Base-by-base conservation (phyloP, 2,888 invertebrate genomes). In the Gnatocerus cornutus region DNA sequence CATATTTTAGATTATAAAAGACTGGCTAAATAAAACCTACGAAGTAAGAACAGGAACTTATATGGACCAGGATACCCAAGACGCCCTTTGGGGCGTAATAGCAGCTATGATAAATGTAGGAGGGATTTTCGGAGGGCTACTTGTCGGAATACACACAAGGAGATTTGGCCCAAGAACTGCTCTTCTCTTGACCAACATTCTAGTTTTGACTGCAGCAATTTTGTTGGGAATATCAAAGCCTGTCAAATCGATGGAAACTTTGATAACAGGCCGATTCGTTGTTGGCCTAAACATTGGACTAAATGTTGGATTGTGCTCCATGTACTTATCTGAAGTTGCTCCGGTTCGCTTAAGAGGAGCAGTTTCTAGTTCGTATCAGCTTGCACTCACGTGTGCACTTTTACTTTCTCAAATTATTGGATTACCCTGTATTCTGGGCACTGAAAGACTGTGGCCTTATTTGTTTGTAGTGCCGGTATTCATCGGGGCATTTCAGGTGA, bases 251-350 rank as follows among this genome's bases (percentile, higher is more conserved):
- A 93, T 91, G 76, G 93, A 93, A 81, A 88, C 96, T 87, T 86
- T 97, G 7, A 92, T 95, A 59, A 75, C 91, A 53, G 93, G 92
- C n/a, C 89, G 96, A 61, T 88, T 96, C 58, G 78, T 96, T 0
- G 91, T 94, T 12, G 96, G 96, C 33, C 86, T 96, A 1, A 94
- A 94, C 84, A 90, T 91, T 50, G 96, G 96, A 0, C 82, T 97
- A 46, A 95, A 94, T 80, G 95, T 96, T 0, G 96, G 95, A 0
- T 83, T 96, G 0, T 92, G 93, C 0, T 96, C 97, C 0, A 91
- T 97, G 90, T 97, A 96, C 80, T 84, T 97, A 41, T 89, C 94
- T 0, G 97, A 97, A 85, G 94, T 97, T 80, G 92, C 96, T 0
- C 97, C 97, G 0, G 87, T 91, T 0, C 90, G 92, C 53, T 84